Evolutionary conservation across 2,797 vertebrate genomes (phyloP), one percentile per base, ranked within the genome.

Genomic region (Betta splendens): DNA sequence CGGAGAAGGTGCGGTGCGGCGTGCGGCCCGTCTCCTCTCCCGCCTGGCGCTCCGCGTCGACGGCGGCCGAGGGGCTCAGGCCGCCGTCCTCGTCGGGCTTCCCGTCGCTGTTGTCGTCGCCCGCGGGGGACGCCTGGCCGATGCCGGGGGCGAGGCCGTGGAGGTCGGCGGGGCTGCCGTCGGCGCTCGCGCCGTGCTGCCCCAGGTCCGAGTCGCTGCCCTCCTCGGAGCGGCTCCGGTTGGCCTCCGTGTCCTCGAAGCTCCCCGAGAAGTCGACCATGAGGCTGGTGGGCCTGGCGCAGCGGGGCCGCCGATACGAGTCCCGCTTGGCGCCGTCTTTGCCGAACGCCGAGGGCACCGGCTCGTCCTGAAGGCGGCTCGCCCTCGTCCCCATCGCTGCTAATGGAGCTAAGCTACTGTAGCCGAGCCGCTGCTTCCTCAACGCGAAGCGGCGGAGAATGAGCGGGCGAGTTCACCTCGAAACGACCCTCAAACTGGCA

Each of bases 1-100:
- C 92, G 17, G 92, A 92, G 64, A 93, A 93, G 46, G 91, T 92
- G 85, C 92, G 91, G 59, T 92, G 91, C 45, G 90, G 83, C 15
- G 88, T 87, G 83, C 89, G 90, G 89, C 87, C 89, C 65, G 88
- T 89, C 64, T 91, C 92, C 59, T 89, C 90, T 9, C 61, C 84
- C 16, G 84, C 59, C 47, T 80, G 80, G 11, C 58, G 81, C 6
- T 88, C 89, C 3, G 61, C 81, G 17, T 49, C 83, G 36, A 32
- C 86, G 13, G 84, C 51, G 52, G 81, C 85, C 37, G 69, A 84
- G 0, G 87, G 83, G 73, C 74, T 85, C 2, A 55, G 21, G 5
- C 25, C 72, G 1, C 75, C 83, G 52, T 84, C 87, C 9, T 84
- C 89, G 18, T 88, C 87, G 5, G 84, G 71, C 15, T 75, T 89